These are phyloP conservation scores for Pachliopta kotzebuea DNA, from an alignment of 2,888 invertebrate species.

Conservation along the genomic window DNA sequence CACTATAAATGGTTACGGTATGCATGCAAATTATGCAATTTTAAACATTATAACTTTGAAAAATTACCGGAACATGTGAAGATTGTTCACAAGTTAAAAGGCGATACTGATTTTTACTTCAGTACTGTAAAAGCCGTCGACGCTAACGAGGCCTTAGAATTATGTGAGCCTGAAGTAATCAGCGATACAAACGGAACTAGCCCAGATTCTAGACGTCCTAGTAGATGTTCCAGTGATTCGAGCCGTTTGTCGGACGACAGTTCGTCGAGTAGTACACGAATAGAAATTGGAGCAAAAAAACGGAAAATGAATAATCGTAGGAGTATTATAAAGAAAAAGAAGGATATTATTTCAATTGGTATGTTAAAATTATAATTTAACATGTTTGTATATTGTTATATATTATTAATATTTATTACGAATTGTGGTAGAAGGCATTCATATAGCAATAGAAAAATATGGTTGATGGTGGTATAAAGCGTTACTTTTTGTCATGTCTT, in stretches of 20 bases:
- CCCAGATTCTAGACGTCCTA: constrained; percentile 62
- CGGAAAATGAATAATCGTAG: constrained; percentile 55
- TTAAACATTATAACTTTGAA: constrained; percentile 83
- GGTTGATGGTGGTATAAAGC: neutral
- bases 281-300: constrained; percentile 56
- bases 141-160: constrained; percentile 60
- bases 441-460: too few species aligned
- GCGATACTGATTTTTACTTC: constrained; percentile 74
- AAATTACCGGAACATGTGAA: constrained; percentile 84
- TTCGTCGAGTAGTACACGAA: constrained; percentile 58
- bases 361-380: constrained; percentile 31
- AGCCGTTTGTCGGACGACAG: constrained; percentile 72
- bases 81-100: constrained; percentile 81
- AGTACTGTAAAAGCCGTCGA: constrained; percentile 72
- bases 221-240: constrained; percentile 71
- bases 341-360: constrained; percentile 48
- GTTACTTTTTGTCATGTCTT: neutral
- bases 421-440: too few species aligned
- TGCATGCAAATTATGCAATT: constrained; percentile 87
- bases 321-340: constrained; percentile 50
- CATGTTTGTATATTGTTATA: neutral
- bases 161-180: constrained; percentile 52
- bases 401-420: too few species aligned
- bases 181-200: constrained; percentile 51
- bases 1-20: constrained; percentile 88